Conservation (phyloP, 2,113 vertebrate genomes). For the Salvelinus namaycush region DNA sequence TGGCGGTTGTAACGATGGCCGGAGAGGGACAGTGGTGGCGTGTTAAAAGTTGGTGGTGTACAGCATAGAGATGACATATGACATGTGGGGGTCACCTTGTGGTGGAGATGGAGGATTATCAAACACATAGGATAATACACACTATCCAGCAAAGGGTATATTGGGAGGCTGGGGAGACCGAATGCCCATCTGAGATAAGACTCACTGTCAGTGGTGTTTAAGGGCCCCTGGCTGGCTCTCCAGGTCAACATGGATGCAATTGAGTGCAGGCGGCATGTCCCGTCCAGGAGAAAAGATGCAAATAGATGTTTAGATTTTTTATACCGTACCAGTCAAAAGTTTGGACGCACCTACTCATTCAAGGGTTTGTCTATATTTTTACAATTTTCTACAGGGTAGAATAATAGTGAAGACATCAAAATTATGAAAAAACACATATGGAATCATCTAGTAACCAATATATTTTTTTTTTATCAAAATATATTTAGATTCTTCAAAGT, state of each 20-base stretch:
- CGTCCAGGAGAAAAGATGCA: conserved; percentile 45
- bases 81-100: conserved; percentile 24
- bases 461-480: too few relatives aligned
- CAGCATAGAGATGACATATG: conserved; percentile 51
- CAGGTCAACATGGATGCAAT: conserved; percentile 45
- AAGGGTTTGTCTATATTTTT: too few relatives aligned
- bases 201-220: conserved; percentile 60
- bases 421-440: too few relatives aligned
- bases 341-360: too few relatives aligned
- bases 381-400: too few relatives aligned
- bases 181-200: conserved; percentile 53
- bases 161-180: conserved; percentile 49
- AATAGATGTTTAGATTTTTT: conserved; percentile 62
- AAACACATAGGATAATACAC: conserved; percentile 40
- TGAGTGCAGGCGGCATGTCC: conserved; percentile 25
- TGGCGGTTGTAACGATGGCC: conserved; percentile 42
- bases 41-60: conserved; percentile 18
- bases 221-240: conserved; percentile 37
- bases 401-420: too few relatives aligned
- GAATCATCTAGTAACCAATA: too few relatives aligned
- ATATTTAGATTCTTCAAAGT: too few relatives aligned
- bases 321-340: too few relatives aligned
- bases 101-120: conserved; percentile 39
- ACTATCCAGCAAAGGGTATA: conserved; percentile 56
- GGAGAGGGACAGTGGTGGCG: conserved; percentile 12